Base-by-base conservation (phyloP, 2,113 vertebrate species). In the Tragulus kanchil region DNA sequence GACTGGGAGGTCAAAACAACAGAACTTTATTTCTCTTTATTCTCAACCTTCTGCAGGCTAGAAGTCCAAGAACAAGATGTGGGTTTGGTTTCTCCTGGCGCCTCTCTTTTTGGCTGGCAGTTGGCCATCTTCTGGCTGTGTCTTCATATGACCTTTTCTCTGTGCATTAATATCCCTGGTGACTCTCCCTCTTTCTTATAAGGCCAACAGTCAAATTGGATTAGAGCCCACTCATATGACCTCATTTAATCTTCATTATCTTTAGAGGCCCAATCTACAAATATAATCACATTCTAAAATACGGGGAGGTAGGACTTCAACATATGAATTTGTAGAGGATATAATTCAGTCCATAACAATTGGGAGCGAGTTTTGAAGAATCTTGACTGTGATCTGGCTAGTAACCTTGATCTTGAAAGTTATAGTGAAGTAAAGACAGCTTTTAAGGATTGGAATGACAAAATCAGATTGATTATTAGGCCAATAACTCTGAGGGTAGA, bases 381-480 rank as follows among this genome's bases (percentile, higher is more conserved):
- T 6, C 61, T 85, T 59, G 21, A 36, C 26, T 58, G 5, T 64
- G 48, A 64, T 15, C 45, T 89, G 67, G 67, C 36, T 82, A 69
- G 89, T 92, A 42, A 64, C 3, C 12, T 84, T 89, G 52, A 81
- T 77, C 71, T 88, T 95, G n/a, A 95, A 93, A 54, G 50, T 45
- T 31, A n/a, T 0, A 12, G 58, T 69, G 12, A 67, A 79, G 3
- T 7, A 36, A 95, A 61, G 25, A 26, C 31, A 23, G 26, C 23
- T 85, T 88, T 85, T 88, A 84, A 88, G n/a, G n/a, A 73, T 3
- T 11, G 3, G 3, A 89, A 14, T 52, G 64, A 62, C 52, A 89
- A 88, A 91, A 42, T 75, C 42, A 93, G 50, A 50, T 31, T 48
- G 31, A 21, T 61, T 23, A 2, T 81, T 64, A 75, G 50, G 19